Conservation (phyloP, 37 sponge, comb jelly and placozoan species). For the Hexactinellida sp. region DNA sequence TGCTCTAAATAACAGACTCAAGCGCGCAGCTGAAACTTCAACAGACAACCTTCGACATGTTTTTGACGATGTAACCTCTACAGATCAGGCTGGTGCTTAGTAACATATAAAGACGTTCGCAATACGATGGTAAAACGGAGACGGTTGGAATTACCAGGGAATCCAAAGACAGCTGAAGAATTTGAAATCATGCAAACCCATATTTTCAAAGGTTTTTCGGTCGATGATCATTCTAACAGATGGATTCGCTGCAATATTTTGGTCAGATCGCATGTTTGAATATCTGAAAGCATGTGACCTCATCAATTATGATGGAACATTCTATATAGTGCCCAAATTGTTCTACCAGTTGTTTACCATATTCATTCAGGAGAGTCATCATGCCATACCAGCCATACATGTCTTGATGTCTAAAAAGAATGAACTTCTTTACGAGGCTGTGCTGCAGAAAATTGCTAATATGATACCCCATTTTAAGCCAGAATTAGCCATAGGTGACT, state of each 20-base stretch:
- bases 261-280: neutral
- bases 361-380: conserved; percentile 1
- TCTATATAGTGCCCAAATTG: neutral
- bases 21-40: neutral
- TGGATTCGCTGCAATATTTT: conserved; percentile 9
- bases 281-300: neutral
- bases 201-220: neutral
- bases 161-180: neutral
- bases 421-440: neutral
- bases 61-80: neutral
- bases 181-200: neutral
- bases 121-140: neutral
- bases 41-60: neutral
- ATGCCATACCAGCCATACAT: neutral
- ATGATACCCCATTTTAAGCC: no score
- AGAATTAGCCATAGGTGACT: no score
- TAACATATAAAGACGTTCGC: neutral
- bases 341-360: neutral
- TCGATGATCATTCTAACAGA: neutral
- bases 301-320: neutral
- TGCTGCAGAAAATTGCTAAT: conserved; percentile 9
- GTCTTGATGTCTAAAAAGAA: conserved; percentile 4
- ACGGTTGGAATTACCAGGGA: neutral
- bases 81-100: conserved; percentile 1
- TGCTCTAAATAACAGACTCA: neutral